These are phyloP conservation scores for Drosophila antonietae DNA, from an alignment of 2,888 invertebrate species.

Conservation along the genomic window DNA sequence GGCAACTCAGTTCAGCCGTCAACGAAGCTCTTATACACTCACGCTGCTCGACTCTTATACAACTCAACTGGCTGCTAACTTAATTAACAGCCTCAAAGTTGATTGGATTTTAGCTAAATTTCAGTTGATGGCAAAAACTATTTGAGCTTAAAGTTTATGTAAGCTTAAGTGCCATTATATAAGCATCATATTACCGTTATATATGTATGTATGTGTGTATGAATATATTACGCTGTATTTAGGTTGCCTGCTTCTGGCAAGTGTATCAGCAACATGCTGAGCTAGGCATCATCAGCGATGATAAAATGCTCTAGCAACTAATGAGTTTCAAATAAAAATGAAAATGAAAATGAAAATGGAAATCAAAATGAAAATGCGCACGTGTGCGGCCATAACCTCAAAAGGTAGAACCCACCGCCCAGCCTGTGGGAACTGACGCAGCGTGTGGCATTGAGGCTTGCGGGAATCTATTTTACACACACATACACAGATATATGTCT, in stretches of 20 bases:
- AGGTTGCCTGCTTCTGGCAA: slow-evolving; percentile 23
- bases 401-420: slow-evolving; percentile 19
- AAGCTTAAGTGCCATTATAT: not conserved
- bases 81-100: slow-evolving; percentile 35
- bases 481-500: not conserved
- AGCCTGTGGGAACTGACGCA: slow-evolving; percentile 17
- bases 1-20: not conserved
- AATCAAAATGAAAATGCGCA: slow-evolving; percentile 29
- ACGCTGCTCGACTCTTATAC: slow-evolving; percentile 35
- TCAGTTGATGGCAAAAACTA: slow-evolving; percentile 16
- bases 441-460: slow-evolving; percentile 21
- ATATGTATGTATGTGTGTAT: not conserved
- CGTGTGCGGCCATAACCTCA: slow-evolving; percentile 42
- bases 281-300: slow-evolving; percentile 66
- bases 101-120: not conserved
- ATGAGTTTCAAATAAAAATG: slow-evolving; percentile 72
- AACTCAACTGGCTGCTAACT: slow-evolving; percentile 22
- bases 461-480: slow-evolving; percentile 4
- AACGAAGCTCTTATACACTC: slow-evolving; percentile 16
- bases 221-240: not conserved
- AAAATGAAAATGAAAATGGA: slow-evolving; percentile 21
- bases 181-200: not conserved
- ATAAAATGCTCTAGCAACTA: slow-evolving; percentile 61
- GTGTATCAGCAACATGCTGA: slow-evolving; percentile 43
- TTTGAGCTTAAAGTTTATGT: not conserved